These are phyloP conservation scores for Morus bassanus DNA, from an alignment of 2,797 vertebrate species.

Conservation along the genomic window DNA sequence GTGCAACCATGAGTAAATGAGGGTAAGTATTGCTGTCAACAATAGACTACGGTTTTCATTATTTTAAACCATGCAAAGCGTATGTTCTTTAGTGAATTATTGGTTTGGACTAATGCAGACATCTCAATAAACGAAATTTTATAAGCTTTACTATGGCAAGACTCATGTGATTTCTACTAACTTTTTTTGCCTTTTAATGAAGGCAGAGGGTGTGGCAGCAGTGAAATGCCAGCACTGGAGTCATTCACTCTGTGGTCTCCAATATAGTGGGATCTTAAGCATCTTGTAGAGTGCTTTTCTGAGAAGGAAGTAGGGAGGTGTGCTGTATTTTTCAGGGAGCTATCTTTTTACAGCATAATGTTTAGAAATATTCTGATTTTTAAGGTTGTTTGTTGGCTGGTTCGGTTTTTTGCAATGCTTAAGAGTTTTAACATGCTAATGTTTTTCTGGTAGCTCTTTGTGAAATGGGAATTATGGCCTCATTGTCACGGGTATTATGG, in stretches of 20 bases:
- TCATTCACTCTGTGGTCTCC: background rate
- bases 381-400: background rate
- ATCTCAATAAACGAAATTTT: background rate
- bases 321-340: background rate
- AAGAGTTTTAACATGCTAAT: background rate
- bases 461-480: background rate
- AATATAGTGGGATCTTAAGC: background rate
- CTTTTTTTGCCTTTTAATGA: background rate
- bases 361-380: background rate
- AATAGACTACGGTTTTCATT: background rate
- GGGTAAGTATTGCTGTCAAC: background rate
- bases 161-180: background rate
- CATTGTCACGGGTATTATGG: background rate
- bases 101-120: background rate
- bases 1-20: background rate
- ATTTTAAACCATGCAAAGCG: background rate
- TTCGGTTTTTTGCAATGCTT: background rate
- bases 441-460: background rate
- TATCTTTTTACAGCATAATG: fast-evolving
- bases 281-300: background rate
- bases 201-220: background rate
- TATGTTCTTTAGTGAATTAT: background rate
- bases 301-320: background rate
- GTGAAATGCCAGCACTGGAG: background rate
- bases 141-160: background rate